Evolutionary conservation across 92 coral and sea anemone species (phyloP), one percentile per base, ranked within the genome.

Genomic region (Blastomussa wellsi): DNA sequence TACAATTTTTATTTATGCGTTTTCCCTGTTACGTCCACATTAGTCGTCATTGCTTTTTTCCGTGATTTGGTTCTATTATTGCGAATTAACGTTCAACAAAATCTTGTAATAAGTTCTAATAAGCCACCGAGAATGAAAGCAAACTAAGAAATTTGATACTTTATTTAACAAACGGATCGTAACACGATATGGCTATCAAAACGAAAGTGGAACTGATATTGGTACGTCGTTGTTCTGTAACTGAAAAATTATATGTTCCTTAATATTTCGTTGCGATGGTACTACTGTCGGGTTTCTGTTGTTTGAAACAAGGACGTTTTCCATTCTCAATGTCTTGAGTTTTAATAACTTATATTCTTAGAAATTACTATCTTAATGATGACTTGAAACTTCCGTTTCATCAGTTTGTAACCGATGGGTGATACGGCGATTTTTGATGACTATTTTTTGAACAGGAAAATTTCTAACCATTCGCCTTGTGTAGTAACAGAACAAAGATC

Each of bases 151-250:
- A 70, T 70, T 35, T 13, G 75, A 70, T 70, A 70, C 75, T 62
- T 3, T 29, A 62, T 8, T 62, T 62, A 36, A 69, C 13, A 15
- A 12, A 16, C 11, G n/a, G 38, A 69, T 69, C 68, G 75, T 70
- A 70, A 70, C 22, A 35, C 35, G 75, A 70, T 41, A 70, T 29
- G 12, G 28, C 26, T 70, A 70, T 16, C 26, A 19, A 70, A 70
- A 19, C 75, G 75, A 37, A 70, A 70, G 48, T 70, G 75, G 29
- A 20, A 70, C 37, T 35, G 14, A 70, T 70, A 70, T 70, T 37
- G 19, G 10, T 1, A 4, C 75, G 5, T 31, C 0, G 74, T 24
- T 57, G 8, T 68, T 17, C 20, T 0, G 24, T 8, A 16, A 35
- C 38, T 22, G 37, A 32, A 1, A 68, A 6, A 44, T 44, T 41